Evolutionary conservation across 37 sponge, comb jelly and placozoan species (phyloP).

Genomic region (Aphrocallistes beatrix): DNA sequence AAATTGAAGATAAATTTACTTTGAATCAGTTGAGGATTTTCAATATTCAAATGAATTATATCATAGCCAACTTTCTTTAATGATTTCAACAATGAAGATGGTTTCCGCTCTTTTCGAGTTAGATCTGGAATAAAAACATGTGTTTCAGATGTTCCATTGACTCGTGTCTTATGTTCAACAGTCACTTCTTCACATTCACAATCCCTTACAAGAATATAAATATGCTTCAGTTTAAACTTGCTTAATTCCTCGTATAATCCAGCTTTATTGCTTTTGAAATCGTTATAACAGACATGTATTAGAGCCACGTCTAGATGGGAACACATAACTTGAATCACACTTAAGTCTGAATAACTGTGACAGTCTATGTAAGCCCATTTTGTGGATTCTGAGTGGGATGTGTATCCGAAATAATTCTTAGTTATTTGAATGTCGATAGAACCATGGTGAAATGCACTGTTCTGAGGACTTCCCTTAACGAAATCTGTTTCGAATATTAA

Average conservation of each 20-base stretch:
- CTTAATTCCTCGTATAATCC: no score
- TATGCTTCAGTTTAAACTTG: no score
- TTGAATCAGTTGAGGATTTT: neutral
- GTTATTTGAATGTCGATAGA: neutral
- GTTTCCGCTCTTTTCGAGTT: neutral
- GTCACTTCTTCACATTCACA: neutral
- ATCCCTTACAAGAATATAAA: neutral
- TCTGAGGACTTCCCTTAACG: neutral
- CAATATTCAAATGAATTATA: neutral
- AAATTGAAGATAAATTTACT: neutral
- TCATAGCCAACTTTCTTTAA: neutral
- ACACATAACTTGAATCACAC: neutral
- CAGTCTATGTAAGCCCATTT: constrained; percentile 13
- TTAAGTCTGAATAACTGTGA: neutral
- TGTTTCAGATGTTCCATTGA: neutral
- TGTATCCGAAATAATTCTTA: neutral
- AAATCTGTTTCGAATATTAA: neutral
- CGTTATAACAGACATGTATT: neutral
- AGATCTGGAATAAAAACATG: neutral
- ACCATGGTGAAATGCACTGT: neutral
- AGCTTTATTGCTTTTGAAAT: neutral
- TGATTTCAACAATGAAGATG: no score
- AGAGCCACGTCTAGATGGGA: neutral
- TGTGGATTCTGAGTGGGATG: neutral
- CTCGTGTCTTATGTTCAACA: neutral